These are phyloP conservation scores for Protula sp. DNA, from an alignment of 2,888 invertebrate species.

Conservation along the genomic window DNA sequence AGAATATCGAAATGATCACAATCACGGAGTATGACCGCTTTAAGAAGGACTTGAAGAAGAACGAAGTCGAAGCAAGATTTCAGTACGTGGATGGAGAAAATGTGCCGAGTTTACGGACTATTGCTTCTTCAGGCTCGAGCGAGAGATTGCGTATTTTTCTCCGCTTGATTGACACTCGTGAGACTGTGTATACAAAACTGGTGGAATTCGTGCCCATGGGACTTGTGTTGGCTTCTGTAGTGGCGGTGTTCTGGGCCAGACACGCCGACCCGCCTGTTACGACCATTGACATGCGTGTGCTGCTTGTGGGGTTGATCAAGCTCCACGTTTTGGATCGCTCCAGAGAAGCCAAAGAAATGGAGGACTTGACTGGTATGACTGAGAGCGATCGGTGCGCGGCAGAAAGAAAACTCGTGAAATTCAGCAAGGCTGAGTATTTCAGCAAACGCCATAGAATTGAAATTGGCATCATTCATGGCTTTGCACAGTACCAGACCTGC, in stretches of 20 bases:
- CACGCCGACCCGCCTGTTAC: constrained; percentile 30
- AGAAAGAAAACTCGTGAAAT: not conserved
- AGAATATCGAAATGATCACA: not conserved
- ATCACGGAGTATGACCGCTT: constrained; percentile 35
- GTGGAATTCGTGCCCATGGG: no score
- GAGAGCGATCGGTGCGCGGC: no score
- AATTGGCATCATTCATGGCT: constrained; percentile 39
- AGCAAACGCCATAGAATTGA: constrained; percentile 4
- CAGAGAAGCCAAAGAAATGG: constrained; percentile 1
- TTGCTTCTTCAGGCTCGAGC: no score
- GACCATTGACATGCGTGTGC: constrained; percentile 22
- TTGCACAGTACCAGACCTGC: constrained; percentile 48
- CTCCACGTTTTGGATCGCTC: constrained; percentile 9
- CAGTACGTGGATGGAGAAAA: no score
- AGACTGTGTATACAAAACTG: no score
- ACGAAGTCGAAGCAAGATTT: no score
- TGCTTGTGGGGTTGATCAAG: constrained; percentile 24
- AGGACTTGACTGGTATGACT: not conserved
- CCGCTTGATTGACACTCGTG: no score
- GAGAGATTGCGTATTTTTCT: no score
- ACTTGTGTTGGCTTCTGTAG: constrained; percentile 8
- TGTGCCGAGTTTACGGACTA: no score
- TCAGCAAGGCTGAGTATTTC: not conserved
- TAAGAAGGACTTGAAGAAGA: constrained; percentile 26
- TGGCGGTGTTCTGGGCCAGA: constrained; percentile 29